Evolutionary conservation across 2,113 vertebrate genomes (phyloP).

Genomic region (Proteles cristata): DNA sequence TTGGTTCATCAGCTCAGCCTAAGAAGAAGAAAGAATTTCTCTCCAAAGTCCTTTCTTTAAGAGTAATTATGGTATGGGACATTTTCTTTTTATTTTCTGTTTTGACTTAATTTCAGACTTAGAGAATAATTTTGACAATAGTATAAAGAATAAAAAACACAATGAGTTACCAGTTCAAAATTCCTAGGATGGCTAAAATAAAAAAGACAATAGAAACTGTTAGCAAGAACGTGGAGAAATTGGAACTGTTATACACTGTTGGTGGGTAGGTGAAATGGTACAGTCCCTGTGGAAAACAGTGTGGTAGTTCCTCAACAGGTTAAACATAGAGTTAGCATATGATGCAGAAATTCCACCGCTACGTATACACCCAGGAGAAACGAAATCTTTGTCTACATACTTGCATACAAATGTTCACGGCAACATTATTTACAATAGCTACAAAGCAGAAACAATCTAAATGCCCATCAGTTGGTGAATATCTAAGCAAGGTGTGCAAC

Average conservation of each 20-base stretch:
- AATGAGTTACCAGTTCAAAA: neutral
- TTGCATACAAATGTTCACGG: neutral
- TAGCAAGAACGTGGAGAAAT: neutral
- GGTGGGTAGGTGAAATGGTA: neutral
- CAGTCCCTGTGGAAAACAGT: neutral
- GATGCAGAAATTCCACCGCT: neutral
- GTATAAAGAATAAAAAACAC: neutral
- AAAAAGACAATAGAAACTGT: neutral
- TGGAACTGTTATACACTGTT: neutral
- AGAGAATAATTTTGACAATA: neutral
- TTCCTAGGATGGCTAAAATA: neutral
- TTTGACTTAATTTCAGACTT: neutral
- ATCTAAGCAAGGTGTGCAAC: neutral
- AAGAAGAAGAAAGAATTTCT: neutral
- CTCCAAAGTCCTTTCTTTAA: neutral
- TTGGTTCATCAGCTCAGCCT: neutral
- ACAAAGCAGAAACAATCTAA: neutral
- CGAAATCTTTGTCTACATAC: neutral
- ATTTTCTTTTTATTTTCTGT: conserved; percentile 35
- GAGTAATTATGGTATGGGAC: neutral
- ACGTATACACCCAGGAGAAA: neutral
- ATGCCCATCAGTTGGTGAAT: neutral
- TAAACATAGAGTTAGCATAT: neutral
- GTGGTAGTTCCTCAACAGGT: neutral
- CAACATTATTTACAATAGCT: neutral